Evolutionary conservation across 2,888 invertebrate species (phyloP), one percentile per base, ranked within the genome.

Genomic region (Pyrochroa serraticornis): DNA sequence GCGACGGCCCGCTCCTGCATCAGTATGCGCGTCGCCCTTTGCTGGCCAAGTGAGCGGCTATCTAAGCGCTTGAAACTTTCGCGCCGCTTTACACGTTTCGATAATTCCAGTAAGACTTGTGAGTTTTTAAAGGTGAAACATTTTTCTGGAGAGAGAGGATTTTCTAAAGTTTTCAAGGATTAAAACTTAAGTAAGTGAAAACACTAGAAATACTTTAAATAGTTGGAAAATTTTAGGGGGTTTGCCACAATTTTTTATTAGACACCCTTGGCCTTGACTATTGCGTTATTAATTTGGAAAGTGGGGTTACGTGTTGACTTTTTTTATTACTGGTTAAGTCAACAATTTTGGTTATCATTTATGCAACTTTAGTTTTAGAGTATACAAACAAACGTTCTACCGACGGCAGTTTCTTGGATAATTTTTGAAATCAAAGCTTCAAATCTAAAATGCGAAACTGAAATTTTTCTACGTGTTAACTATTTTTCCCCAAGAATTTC

Each of bases 11-110:
- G 22, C 42, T 52, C 14, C 37, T 52, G 51, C 47, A 58, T 58
- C 58, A 58, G 58, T 58, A 52, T 58, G 58, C 58, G 58, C 58
- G 51, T 52, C 47, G 58, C 47, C 52, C 51, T 32, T 51, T 45
- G 14, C 47, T 47, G 38, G 13, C 9, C 37, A 47, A 58, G 43
- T 12, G 32, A 9, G 33, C 31, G 43, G 12, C 12, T 12, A n/a
- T 3, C 2, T 10, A 0, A 9, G 9, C 32, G 32, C 43, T 43
- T 43, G 43, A 43, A 43, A 43, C 12, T 43, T 43, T 43, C 33
- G 43, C 12, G 32, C 32, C 43, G 43, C 6, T 8, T 1, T 13
- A n/a, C 6, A 10, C 32, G 43, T 32, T 2, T 6, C 7, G 1
- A 13, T n/a, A 37, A 9, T 8, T 9, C 7, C 3, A 1, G 6